A percentile compares a stretch with the other conserved stretches of the same genome.
These are phyloP conservation scores for Rutilus rutilus DNA, from an alignment of 2,113 vertebrate species.

Conservation along the genomic window DNA sequence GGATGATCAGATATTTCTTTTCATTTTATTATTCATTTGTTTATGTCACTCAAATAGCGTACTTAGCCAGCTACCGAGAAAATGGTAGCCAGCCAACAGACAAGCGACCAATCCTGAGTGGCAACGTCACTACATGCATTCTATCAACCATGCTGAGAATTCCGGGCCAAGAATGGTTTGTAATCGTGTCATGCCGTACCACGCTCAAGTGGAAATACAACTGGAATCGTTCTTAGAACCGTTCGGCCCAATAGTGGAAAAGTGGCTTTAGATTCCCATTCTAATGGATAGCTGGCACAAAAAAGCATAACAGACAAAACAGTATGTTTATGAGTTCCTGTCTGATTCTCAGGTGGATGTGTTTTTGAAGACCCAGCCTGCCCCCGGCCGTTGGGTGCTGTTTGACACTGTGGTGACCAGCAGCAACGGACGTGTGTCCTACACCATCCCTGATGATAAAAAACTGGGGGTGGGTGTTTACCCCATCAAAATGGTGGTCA, in stretches of 20 bases:
- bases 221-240: not conserved
- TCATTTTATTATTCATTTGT: too few relatives aligned
- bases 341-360: slow-evolving; percentile 85
- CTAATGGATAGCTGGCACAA: not conserved
- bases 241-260: not conserved
- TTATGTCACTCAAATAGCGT: too few relatives aligned
- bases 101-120: too few relatives aligned
- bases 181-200: too few relatives aligned
- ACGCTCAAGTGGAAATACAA: too few relatives aligned
- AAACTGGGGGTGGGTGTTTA: slow-evolving; percentile 90
- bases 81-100: too few relatives aligned
- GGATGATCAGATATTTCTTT: too few relatives aligned
- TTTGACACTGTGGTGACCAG: slow-evolving; percentile 93
- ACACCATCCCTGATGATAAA: slow-evolving; percentile 84
- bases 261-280: not conserved
- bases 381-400: slow-evolving; percentile 91
- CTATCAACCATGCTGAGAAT: too few relatives aligned
- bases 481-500: slow-evolving; percentile 97
- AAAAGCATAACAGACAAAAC: not conserved
- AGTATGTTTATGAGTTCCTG: not conserved
- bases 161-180: too few relatives aligned
- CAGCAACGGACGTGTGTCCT: slow-evolving; percentile 90
- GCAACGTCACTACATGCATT: too few relatives aligned
- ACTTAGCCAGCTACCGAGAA: too few relatives aligned
- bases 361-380: slow-evolving; percentile 90